Evolutionary conservation across 2,888 invertebrate species (phyloP).

Genomic region (Idaea biselata): DNA sequence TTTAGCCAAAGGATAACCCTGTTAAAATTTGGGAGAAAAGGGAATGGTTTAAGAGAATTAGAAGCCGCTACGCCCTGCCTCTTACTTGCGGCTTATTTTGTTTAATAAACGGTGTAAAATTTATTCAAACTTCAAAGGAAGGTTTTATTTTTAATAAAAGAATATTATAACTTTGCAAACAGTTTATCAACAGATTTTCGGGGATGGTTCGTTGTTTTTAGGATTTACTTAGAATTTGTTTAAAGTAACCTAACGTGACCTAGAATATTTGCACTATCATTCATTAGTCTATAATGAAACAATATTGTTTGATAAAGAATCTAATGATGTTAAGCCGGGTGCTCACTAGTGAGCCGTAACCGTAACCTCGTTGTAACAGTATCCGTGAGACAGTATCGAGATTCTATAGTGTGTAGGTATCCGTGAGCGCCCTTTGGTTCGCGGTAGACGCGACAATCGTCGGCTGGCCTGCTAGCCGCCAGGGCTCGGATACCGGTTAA

Average conservation of each 20-base stretch:
- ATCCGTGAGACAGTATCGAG: too few species aligned
- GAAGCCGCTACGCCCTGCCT: constrained; percentile 24
- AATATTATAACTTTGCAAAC: constrained; percentile 17
- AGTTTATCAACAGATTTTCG: background rate
- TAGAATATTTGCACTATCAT: background rate
- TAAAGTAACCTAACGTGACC: background rate
- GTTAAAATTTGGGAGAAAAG: constrained; percentile 34
- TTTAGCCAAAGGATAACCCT: constrained; percentile 35
- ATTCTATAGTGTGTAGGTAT: too few species aligned
- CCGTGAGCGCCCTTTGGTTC: too few species aligned
- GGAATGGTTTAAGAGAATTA: constrained; percentile 35
- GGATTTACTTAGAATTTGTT: background rate
- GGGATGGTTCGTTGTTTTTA: background rate
- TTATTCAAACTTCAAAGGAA: constrained; percentile 24
- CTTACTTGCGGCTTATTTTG: constrained; percentile 28
- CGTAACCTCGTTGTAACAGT: too few species aligned
- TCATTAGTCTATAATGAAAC: background rate
- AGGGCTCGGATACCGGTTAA: too few species aligned
- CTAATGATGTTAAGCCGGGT: too few species aligned
- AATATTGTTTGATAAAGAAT: too few species aligned
- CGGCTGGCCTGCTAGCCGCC: too few species aligned
- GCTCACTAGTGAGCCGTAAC: too few species aligned
- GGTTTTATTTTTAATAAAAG: constrained; percentile 24
- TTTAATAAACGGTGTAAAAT: constrained; percentile 34
- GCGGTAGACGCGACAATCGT: too few species aligned